phyloP scores from a whole-genome alignment of 2,113 vertebrate genomes.

The Rutilus rutilus region DNA sequence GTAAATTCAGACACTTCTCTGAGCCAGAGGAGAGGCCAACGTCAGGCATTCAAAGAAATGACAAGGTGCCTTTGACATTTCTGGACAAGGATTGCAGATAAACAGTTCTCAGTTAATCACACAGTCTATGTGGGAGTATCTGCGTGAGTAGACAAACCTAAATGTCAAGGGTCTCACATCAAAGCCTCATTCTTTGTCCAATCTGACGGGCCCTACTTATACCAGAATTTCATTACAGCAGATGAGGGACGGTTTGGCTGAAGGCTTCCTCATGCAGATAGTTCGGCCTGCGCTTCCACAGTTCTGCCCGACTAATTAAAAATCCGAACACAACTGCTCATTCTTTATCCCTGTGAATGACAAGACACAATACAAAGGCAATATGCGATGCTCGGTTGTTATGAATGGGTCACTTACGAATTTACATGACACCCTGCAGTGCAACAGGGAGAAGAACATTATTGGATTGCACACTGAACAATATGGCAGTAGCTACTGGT shows the following conservation, averaged over 20 bases:
- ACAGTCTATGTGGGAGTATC: constrained; percentile 9
- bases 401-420: constrained; percentile 41
- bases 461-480: constrained; percentile 49
- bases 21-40: neutral
- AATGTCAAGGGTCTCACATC: constrained; percentile 44
- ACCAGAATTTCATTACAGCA: constrained; percentile 18
- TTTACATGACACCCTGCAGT: constrained; percentile 47
- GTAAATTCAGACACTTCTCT: constrained; percentile 14
- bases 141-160: constrained; percentile 24
- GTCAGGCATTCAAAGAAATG: neutral
- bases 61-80: constrained; percentile 46
- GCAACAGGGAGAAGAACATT: constrained; percentile 19
- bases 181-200: constrained; percentile 21
- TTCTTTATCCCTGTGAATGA: constrained; percentile 24
- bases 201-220: neutral
- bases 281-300: neutral
- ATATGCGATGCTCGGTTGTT: constrained; percentile 34
- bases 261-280: neutral
- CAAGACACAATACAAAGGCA: constrained; percentile 3
- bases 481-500: constrained; percentile 11
- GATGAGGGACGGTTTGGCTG: neutral
- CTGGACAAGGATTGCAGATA: constrained; percentile 12
- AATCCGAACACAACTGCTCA: constrained; percentile 1
- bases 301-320: neutral
- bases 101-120: constrained; percentile 6